Evolutionary conservation across 1,140 invertebrate species (phyloP), one percentile per base, ranked within the genome.

Genomic region (Tribolium madens): DNA sequence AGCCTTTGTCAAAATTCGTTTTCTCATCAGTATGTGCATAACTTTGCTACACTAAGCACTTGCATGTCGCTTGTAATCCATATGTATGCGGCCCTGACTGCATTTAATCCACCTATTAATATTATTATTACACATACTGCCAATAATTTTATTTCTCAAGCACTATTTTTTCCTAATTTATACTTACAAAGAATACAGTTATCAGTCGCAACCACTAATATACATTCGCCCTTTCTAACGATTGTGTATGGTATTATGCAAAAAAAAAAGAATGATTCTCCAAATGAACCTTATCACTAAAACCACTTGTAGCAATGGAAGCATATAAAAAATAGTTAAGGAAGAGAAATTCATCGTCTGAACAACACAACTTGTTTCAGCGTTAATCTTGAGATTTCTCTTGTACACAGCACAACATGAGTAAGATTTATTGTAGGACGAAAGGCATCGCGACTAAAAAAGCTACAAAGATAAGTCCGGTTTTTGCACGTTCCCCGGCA

Each of bases 351-450:
- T 52, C 71, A 73, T 33, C 21, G 71, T 73, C 52, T 57, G 47
- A 73, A 73, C 71, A 73, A 71, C 69, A 71, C 69, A 48, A 53
- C 48, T 53, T 73, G 47, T 53, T 53, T 53, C 71, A 50, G 48
- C 21, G 48, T 73, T 73, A 73, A 73, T 53, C 71, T 42, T 53
- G 52, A 73, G 48, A 53, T 53, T 53, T 53, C 71, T 52, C 71
- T 33, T 73, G 31, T 57, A 73, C 46, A 73, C 71, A 73, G 68
- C 68, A 71, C 68, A 50, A 48, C 68, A 71, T 71, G 68, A 71
- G 75, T 72, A 71, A 75, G 79, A 80, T 80, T 80, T 81, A 81
- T 78, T 79, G 79, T 70, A 80, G 78, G 73, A 78, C 57, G 42
- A 81, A 81, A 79, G 80, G 80, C 78, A 81, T 76, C 73, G 60